Evolutionary conservation across 2,797 vertebrate genomes (phyloP).

Genomic region (Pangasius larnaudii): DNA sequence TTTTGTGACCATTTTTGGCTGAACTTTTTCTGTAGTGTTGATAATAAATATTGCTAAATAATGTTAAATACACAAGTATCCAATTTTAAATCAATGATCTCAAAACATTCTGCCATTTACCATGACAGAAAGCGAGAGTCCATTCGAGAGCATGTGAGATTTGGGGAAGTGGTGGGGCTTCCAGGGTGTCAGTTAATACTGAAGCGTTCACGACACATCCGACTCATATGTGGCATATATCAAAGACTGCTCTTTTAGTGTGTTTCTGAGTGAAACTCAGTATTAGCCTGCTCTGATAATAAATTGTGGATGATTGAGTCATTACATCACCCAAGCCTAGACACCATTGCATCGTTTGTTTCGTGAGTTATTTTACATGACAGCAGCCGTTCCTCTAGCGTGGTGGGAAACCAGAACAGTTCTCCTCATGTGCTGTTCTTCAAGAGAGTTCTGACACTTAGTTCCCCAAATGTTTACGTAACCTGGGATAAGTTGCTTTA

Average conservation of each 20-base stretch:
- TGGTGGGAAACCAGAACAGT: not conserved
- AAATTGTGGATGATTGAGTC: no score
- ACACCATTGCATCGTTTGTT: not conserved
- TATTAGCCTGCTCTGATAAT: no score
- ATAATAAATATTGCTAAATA: not conserved
- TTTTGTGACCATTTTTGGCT: not conserved
- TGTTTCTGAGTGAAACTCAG: not conserved
- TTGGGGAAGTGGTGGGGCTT: not conserved
- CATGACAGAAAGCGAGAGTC: not conserved
- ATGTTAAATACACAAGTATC: not conserved
- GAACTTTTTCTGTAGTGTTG: not conserved
- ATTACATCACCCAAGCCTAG: not conserved
- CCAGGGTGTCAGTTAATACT: not conserved
- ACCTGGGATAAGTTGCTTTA: not conserved
- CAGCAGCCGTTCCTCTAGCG: not conserved
- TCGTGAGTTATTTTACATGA: not conserved
- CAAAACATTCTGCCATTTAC: not conserved
- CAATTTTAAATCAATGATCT: not conserved
- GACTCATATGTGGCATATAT: no score
- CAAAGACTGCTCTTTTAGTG: not conserved
- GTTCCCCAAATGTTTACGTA: not conserved
- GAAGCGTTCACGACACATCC: not conserved
- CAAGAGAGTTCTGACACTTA: not conserved
- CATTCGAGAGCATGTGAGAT: not conserved
- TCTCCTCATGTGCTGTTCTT: not conserved